A percentile compares a stretch with the other conserved stretches of the same genome.
These are phyloP conservation scores for Cryptosula pallasiana DNA, from an alignment of 2,888 invertebrate species.

Conservation along the genomic window DNA sequence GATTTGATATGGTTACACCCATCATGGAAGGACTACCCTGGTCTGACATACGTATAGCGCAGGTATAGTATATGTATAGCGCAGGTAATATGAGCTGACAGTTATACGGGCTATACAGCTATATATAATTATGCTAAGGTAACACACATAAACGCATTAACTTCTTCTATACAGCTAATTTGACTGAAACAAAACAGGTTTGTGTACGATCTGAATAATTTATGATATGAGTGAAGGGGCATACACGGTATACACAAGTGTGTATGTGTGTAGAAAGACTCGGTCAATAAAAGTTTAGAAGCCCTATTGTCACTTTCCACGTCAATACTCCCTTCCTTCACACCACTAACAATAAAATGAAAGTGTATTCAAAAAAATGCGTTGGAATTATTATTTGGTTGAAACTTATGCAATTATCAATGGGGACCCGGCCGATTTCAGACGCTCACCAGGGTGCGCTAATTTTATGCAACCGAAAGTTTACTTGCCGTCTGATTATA, in stretches of 20 bases:
- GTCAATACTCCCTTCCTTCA: background rate
- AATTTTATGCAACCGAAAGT: too few species aligned
- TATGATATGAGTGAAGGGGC: background rate
- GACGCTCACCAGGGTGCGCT: too few species aligned
- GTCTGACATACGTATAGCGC: too few species aligned
- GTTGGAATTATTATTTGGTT: too few species aligned
- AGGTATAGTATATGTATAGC: background rate
- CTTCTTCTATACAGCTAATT: slow-evolving; percentile 10
- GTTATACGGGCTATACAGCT: background rate
- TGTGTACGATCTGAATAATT: slow-evolving; percentile 23
- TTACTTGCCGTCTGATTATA: too few species aligned
- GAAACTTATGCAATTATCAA: too few species aligned
- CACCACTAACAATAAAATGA: background rate
- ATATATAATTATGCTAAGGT: background rate
- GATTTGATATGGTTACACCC: too few species aligned
- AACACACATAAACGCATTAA: slow-evolving; percentile 6
- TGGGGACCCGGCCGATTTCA: too few species aligned
- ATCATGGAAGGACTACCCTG: too few species aligned
- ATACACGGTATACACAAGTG: background rate
- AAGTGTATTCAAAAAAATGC: background rate
- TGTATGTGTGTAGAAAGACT: background rate
- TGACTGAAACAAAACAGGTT: slow-evolving; percentile 11
- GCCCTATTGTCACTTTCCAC: background rate
- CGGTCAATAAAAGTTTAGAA: slow-evolving; percentile 9
- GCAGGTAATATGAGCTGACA: background rate